Evolutionary conservation across 2,888 invertebrate genomes (phyloP), one percentile per base, ranked within the genome.

Genomic region (Heliconius charithonia): DNA sequence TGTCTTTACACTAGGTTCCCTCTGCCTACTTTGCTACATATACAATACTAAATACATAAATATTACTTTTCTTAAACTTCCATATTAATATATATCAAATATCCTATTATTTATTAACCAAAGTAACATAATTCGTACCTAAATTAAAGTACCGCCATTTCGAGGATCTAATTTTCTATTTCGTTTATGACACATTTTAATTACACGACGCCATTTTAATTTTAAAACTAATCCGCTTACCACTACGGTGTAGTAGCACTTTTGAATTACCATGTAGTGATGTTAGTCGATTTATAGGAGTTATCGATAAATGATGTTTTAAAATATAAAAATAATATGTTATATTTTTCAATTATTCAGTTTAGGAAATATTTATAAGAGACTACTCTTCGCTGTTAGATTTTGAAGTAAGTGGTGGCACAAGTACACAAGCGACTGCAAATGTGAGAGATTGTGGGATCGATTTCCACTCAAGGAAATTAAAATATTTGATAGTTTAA

Each of bases 201-300:
- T 93, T 93, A 93, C 83, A 86, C 85, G 85, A 70, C 84, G 89
- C 90, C 90, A 91, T 93, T 94, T 93, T 92, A 91, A 92, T 93
- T 93, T 93, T 88, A 86, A 88, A 89, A 84, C 41, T 93, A 94
- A 94, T 92, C 93, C 92, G 92, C 93, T 94, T 94, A 92, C 87
- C 84, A 84, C 86, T 84, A 85, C 85, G 86, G 83, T 83, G 67
- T 67, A 41, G 69, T 41, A 45, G 25, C 69, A 41, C 69, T 69
- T 69, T 69, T 45, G 69, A 91, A 91, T 90, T 89, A 87, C 85
- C 78, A 72, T 82, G 71, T 88, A 92, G 92, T 86, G 92, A 83
- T 88, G 92, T 81, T n/a, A 25, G 16, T 16, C 45, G 16, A 25
- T 45, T 27, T 0, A 0, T 6, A 16, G 13, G 13, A 0, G 51